phyloP scores from a whole-genome alignment of 2,113 vertebrate genomes.

The Salminus brasiliensis region DNA sequence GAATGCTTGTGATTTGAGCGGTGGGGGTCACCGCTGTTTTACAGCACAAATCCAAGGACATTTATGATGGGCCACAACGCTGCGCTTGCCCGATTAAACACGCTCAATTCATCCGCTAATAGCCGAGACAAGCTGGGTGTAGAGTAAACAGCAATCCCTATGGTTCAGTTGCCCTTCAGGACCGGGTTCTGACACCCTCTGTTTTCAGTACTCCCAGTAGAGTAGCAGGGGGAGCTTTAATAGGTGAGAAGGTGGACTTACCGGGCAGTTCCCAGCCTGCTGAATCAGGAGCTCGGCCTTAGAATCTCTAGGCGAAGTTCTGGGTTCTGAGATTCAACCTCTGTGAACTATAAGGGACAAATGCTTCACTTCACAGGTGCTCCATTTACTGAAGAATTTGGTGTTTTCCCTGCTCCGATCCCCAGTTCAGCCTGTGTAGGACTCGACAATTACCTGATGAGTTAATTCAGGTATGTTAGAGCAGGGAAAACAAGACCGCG shows the following conservation, averaged over 20 bases:
- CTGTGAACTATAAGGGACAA: neutral
- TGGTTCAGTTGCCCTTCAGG: too few species aligned
- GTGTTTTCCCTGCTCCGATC: neutral
- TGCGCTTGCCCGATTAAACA: neutral
- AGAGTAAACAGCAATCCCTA: neutral
- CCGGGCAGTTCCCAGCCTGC: neutral
- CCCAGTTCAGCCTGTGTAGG: constrained; percentile 10
- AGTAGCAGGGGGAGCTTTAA: too few species aligned
- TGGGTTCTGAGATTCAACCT: neutral
- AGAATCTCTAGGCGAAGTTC: neutral
- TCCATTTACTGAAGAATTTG: neutral
- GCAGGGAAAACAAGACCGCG: constrained; percentile 21
- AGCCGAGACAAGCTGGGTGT: neutral
- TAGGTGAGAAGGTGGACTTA: neutral
- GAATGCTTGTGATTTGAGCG: neutral
- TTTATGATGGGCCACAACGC: neutral
- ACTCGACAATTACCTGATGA: constrained; percentile 34
- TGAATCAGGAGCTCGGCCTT: neutral
- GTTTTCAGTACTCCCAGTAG: too few species aligned
- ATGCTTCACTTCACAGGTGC: neutral
- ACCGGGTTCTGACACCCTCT: too few species aligned
- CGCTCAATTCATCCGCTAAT: neutral
- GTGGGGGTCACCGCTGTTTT: neutral
- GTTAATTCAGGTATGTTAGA: constrained; percentile 33
- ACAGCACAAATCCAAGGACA: neutral